A percentile compares a stretch with the other conserved stretches of the same genome.
Evolutionary conservation across 2,113 vertebrate species (phyloP).

Genomic region (Synchiropus splendidus): DNA sequence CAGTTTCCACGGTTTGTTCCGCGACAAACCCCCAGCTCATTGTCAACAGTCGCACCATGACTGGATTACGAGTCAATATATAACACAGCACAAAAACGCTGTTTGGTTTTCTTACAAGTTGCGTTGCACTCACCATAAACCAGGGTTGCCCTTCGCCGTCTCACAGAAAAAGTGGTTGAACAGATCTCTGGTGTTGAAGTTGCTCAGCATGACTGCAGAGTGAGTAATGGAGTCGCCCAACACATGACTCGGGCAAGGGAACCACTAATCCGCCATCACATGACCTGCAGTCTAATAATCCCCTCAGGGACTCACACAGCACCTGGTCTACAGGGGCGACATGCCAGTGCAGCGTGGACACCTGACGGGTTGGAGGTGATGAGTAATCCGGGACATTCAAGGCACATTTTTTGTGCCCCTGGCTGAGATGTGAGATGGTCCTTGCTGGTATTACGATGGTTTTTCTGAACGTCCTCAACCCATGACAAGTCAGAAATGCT

Average conservation of each 20-base stretch:
- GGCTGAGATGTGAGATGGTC: too few species aligned
- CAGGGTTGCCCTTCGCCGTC: conserved; percentile 68
- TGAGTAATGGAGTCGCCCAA: conserved; percentile 50
- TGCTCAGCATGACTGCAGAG: conserved; percentile 65
- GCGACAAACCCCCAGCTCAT: too few species aligned
- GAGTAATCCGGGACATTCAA: not conserved
- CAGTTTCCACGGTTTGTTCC: too few species aligned
- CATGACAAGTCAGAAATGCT: too few species aligned
- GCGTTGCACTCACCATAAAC: conserved; percentile 61
- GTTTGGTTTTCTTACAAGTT: too few species aligned
- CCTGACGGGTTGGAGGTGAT: conserved; percentile 8
- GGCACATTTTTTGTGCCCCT: too few species aligned
- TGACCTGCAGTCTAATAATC: conserved; percentile 67
- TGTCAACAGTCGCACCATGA: too few species aligned
- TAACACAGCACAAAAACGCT: too few species aligned
- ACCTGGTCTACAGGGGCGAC: conserved; percentile 50
- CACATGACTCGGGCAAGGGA: conserved; percentile 55
- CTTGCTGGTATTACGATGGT: too few species aligned
- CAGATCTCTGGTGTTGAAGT: conserved; percentile 70
- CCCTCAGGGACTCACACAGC: conserved; percentile 26
- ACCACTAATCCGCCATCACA: conserved; percentile 68
- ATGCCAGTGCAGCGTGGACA: conserved; percentile 33
- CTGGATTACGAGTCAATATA: too few species aligned
- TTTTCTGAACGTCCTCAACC: too few species aligned
- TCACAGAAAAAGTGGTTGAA: conserved; percentile 72